Evolutionary conservation across 2,113 vertebrate species (phyloP).

Genomic region (Chauna torquata): DNA sequence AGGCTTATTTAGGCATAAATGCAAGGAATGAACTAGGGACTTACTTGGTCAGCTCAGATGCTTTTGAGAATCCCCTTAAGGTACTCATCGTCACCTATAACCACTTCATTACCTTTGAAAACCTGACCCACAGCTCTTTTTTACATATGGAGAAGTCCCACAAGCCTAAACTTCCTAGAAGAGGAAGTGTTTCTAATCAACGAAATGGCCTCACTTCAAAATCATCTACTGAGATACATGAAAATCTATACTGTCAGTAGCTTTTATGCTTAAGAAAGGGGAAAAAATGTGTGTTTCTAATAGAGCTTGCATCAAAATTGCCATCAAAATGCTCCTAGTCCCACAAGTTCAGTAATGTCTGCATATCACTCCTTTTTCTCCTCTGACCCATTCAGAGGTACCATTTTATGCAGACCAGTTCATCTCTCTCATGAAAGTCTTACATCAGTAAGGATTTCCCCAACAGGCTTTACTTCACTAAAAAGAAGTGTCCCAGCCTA

Average conservation of each 20-base stretch:
- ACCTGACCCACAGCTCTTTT: background rate
- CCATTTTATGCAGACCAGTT: background rate
- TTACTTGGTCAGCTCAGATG: background rate
- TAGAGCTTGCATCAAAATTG: background rate
- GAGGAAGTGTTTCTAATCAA: background rate
- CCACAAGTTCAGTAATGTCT: background rate
- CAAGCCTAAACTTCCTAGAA: background rate
- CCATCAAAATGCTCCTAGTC: background rate
- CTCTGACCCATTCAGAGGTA: background rate
- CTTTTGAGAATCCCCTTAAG: background rate
- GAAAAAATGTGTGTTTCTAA: rapidly evolving
- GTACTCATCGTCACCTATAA: background rate
- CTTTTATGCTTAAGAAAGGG: background rate
- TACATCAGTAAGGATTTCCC: background rate
- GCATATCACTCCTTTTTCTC: background rate
- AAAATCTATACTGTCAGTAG: background rate
- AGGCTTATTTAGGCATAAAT: background rate
- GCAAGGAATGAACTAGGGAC: background rate
- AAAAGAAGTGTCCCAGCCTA: background rate
- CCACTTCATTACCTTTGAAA: background rate
- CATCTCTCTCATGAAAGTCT: background rate
- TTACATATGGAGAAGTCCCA: background rate
- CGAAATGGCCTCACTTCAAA: background rate
- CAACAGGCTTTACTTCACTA: background rate
- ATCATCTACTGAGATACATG: background rate